phyloP scores from a whole-genome alignment of 1,140 invertebrate species.

The Coelopa frigida region DNA sequence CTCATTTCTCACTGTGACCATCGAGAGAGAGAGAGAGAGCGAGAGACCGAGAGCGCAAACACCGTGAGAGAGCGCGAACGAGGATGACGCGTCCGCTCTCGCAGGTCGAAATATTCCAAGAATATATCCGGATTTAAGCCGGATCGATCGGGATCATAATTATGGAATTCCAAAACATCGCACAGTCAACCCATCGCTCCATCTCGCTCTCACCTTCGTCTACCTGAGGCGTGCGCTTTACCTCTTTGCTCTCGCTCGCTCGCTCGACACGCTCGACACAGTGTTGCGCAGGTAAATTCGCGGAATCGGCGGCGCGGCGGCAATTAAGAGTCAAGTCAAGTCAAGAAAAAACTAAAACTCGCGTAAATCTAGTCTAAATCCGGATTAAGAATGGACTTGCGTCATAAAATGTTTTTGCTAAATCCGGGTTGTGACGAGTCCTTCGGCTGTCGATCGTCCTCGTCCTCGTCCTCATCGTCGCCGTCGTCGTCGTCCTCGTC shows the following conservation, averaged over 20 bases:
- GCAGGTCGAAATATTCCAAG: neutral
- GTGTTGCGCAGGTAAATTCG: slow-evolving; percentile 3
- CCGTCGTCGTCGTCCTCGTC: too few species aligned
- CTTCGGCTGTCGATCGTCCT: too few species aligned
- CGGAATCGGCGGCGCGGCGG: slow-evolving; percentile 1
- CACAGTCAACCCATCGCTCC: neutral
- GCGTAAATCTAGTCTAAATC: slow-evolving; percentile 8
- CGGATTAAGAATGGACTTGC: slow-evolving; percentile 10
- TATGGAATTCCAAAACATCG: slow-evolving; percentile 9
- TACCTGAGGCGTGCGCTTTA: neutral
- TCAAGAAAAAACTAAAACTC: slow-evolving; percentile 9
- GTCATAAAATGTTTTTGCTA: slow-evolving; percentile 7
- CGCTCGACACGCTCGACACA: neutral
- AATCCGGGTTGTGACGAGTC: too few species aligned
- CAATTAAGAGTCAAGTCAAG: slow-evolving; percentile 11
- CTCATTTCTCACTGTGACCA: neutral
- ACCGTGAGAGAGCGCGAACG: neutral
- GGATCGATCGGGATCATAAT: slow-evolving; percentile 9
- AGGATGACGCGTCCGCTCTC: neutral
- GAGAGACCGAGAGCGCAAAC: slow-evolving; percentile 1
- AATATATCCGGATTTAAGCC: slow-evolving; percentile 10
- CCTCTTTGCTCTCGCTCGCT: neutral
- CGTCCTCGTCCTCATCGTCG: too few species aligned
- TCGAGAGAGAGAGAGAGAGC: slow-evolving; percentile 1
- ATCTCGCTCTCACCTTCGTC: too few species aligned